Percentiles rank a stretch among this genome's conserved stretches.
These are phyloP conservation scores for Pomacea maculata DNA, from an alignment of 1,140 invertebrate species.

Conservation along the genomic window DNA sequence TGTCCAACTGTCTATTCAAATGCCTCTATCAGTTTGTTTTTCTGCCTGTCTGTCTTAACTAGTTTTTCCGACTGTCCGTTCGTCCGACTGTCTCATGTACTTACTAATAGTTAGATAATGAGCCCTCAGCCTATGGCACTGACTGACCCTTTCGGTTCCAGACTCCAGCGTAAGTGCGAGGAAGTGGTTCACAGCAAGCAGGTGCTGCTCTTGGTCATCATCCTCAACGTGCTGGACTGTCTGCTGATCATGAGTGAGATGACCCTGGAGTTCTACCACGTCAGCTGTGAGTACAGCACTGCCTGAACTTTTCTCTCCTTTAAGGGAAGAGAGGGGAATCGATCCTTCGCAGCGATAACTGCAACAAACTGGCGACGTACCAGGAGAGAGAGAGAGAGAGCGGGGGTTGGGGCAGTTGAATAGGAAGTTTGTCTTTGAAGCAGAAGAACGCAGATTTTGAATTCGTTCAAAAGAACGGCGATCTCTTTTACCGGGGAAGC, in stretches of 20 bases:
- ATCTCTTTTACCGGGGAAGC: too few species aligned
- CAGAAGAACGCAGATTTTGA: too few species aligned
- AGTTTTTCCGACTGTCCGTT: too few species aligned
- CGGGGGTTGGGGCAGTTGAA: not conserved
- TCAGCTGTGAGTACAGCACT: constrained; percentile 36
- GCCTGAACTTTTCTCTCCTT: not conserved
- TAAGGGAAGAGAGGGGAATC: too few species aligned
- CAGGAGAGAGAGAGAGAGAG: not conserved
- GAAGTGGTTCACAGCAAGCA: constrained; percentile 43
- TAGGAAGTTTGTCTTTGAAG: not conserved
- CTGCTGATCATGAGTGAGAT: constrained; percentile 47
- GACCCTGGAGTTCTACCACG: constrained; percentile 47
- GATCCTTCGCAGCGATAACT: too few species aligned
- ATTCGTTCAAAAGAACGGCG: too few species aligned
- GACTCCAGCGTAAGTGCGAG: constrained; percentile 35
- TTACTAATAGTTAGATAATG: not conserved
- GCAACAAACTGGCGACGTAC: too few species aligned
- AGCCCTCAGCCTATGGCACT: not conserved
- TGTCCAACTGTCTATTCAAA: not conserved
- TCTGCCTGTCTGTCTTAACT: not conserved
- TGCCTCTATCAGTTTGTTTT: not conserved
- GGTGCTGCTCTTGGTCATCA: constrained; percentile 40
- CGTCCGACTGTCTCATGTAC: not conserved
- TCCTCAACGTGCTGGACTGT: constrained; percentile 50
- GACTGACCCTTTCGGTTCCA: constrained; percentile 15